A percentile compares a stretch with the other conserved stretches of the same genome.
phyloP scores from a whole-genome alignment of 2,797 vertebrate genomes.

The Cyclopterus lumpus region DNA sequence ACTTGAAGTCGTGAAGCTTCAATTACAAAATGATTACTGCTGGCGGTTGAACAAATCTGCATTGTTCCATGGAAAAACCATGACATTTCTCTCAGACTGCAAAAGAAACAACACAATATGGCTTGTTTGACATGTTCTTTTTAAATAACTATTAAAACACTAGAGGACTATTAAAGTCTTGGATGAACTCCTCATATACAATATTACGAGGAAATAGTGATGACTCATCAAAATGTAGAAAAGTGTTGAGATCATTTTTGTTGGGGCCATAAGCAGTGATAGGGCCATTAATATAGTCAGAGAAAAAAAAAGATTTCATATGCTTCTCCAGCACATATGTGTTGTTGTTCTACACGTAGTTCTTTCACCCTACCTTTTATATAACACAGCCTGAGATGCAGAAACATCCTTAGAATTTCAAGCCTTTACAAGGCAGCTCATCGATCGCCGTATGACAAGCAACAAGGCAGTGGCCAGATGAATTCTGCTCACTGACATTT shows the following conservation, averaged over 20 bases:
- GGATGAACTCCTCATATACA: background rate
- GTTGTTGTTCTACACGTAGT: background rate
- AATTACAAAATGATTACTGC: conserved; percentile 51
- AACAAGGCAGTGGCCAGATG: conserved; percentile 43
- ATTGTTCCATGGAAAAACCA: conserved; percentile 7
- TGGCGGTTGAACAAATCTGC: conserved; percentile 18
- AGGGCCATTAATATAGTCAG: background rate
- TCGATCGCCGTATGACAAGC: conserved; percentile 42
- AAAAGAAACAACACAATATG: background rate
- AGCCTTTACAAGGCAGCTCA: conserved; percentile 37
- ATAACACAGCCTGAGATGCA: conserved; percentile 1
- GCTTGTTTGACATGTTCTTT: background rate
- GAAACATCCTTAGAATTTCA: conserved; percentile 23
- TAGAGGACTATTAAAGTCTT: background rate
- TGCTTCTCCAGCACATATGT: background rate
- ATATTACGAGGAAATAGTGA: background rate
- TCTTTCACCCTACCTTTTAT: conserved; percentile 26
- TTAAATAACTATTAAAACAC: background rate
- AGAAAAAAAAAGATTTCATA: background rate
- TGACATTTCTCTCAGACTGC: background rate
- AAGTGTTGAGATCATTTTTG: background rate
- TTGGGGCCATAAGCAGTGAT: background rate
- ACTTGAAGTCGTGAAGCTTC: conserved; percentile 38
- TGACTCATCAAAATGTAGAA: background rate
- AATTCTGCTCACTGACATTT: conserved; percentile 72